Conservation (phyloP, 1,140 invertebrate genomes). For the Colletes latitarsis region DNA sequence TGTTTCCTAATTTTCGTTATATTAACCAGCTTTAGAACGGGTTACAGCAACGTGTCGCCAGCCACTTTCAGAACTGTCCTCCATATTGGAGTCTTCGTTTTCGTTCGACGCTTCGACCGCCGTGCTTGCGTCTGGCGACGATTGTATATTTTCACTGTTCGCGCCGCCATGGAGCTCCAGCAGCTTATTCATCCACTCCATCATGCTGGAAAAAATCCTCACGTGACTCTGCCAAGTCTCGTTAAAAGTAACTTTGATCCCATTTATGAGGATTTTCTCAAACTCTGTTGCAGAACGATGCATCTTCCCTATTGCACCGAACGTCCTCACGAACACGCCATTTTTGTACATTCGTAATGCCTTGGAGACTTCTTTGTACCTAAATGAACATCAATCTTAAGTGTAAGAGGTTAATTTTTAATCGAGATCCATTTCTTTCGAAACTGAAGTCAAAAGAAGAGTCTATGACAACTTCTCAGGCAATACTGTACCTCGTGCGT, state of each 20-base stretch:
- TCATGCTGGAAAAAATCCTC: slow-evolving; percentile 11
- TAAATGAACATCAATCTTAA: neutral
- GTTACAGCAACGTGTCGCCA: neutral
- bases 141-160: neutral
- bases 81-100: neutral
- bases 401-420: neutral
- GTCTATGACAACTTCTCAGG: too few relatives aligned
- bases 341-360: slow-evolving; percentile 48
- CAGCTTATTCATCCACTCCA: slow-evolving; percentile 42
- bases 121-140: neutral
- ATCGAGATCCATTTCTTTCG: too few relatives aligned
- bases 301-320: slow-evolving; percentile 34
- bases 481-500: too few relatives aligned
- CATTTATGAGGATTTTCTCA: slow-evolving; percentile 35
- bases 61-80: neutral
- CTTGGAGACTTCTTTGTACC: slow-evolving; percentile 27
- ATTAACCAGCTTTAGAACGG: slow-evolving; percentile 9
- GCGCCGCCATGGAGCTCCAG: slow-evolving; percentile 29
- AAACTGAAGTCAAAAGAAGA: too few relatives aligned
- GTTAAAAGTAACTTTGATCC: slow-evolving; percentile 29
- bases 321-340: slow-evolving; percentile 20
- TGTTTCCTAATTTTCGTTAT: too few relatives aligned
- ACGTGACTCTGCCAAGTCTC: slow-evolving; percentile 42
- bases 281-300: slow-evolving; percentile 23
- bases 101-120: neutral